Percentiles rank a stretch among this genome's conserved stretches.
Conservation (phyloP, 2,888 invertebrate species). For the Neoascia interrupta region DNA sequence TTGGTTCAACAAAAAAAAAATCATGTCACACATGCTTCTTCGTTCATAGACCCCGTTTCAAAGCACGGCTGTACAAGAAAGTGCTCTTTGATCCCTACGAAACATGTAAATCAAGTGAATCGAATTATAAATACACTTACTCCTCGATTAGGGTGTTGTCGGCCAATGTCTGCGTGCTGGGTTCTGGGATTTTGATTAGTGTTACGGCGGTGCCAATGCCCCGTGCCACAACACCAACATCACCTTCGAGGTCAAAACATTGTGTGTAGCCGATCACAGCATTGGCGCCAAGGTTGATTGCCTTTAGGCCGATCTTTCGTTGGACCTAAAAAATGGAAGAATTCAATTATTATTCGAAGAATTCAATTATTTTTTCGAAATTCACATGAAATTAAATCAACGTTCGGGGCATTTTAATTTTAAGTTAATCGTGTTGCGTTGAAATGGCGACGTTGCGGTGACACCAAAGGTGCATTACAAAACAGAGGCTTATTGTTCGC, state of each 20-base stretch:
- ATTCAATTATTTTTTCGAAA: too few species aligned
- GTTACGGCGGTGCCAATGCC: slow-evolving; percentile 95
- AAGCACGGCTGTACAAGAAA: slow-evolving; percentile 11
- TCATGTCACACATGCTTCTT: slow-evolving; percentile 18
- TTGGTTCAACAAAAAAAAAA: not conserved
- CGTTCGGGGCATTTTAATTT: too few species aligned
- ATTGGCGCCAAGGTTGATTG: slow-evolving; percentile 95
- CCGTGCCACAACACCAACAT: slow-evolving; percentile 96
- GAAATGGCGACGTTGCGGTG: too few species aligned
- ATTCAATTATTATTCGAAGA: not conserved
- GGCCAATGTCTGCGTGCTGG: slow-evolving; percentile 75
- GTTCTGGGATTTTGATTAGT: slow-evolving; percentile 83
- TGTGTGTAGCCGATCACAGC: slow-evolving; percentile 97
- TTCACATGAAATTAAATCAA: too few species aligned
- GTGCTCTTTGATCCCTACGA: too few species aligned
- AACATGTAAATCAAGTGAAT: too few species aligned
- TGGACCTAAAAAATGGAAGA: slow-evolving; percentile 82
- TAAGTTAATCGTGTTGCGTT: too few species aligned
- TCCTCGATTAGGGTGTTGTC: slow-evolving; percentile 82
- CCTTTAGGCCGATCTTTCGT: slow-evolving; percentile 95
- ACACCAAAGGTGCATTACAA: too few species aligned
- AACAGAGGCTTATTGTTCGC: too few species aligned
- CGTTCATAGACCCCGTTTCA: not conserved
- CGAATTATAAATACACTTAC: slow-evolving; percentile 82
- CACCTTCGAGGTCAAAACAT: slow-evolving; percentile 97